A percentile compares a stretch with the other conserved stretches of the same genome.
Evolutionary conservation across 2,113 vertebrate species (phyloP).

Genomic region (Circaetus cinerascens): DNA sequence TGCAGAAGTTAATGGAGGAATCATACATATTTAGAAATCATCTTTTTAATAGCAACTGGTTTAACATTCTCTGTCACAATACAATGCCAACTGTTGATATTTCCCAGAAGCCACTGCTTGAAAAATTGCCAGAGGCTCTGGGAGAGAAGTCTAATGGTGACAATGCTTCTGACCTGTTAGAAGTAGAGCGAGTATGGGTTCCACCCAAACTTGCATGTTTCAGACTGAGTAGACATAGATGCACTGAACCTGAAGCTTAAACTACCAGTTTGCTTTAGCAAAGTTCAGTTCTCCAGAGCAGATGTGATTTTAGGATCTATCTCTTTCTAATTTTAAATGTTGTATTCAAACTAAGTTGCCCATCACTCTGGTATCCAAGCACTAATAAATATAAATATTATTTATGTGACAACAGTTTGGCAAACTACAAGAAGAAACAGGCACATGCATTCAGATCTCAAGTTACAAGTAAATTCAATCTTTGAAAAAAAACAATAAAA

Average conservation of each 20-base stretch:
- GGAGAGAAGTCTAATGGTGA: background rate
- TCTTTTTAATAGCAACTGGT: background rate
- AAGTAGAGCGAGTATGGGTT: background rate
- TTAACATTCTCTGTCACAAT: background rate
- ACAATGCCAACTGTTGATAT: background rate
- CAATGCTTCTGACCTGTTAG: background rate
- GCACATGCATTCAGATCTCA: background rate
- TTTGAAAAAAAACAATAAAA: background rate
- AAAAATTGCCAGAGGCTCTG: background rate
- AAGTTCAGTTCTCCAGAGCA: background rate
- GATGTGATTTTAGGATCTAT: background rate
- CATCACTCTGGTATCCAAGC: background rate
- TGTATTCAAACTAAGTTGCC: background rate
- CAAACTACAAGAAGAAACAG: background rate
- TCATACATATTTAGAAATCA: background rate
- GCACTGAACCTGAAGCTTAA: background rate
- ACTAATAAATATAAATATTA: background rate
- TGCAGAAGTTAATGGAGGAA: background rate
- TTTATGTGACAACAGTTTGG: background rate
- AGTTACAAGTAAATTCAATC: background rate
- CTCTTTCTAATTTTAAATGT: background rate
- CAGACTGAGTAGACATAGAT: background rate
- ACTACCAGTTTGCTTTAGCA: background rate
- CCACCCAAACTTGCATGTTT: background rate
- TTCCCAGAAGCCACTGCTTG: background rate